Conservation (phyloP, 1,140 invertebrate species). For the Drosophila insularis region DNA sequence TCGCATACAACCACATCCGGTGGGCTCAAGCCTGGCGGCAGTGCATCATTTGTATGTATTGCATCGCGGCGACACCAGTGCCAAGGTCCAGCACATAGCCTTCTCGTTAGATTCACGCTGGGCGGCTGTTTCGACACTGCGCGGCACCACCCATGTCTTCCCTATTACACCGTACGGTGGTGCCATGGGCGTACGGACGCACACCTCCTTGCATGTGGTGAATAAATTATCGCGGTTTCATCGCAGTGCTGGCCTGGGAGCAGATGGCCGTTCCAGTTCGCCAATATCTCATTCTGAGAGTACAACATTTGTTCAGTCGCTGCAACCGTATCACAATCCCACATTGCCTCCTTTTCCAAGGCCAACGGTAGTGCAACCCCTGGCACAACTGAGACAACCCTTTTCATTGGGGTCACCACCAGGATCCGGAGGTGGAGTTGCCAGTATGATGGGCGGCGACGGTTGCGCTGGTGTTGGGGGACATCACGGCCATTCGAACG, state of each 20-base stretch:
- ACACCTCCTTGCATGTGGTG: conserved; percentile 95
- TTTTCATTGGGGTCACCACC: conserved; percentile 83
- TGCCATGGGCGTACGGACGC: conserved; percentile 93
- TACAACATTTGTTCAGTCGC: conserved; percentile 75
- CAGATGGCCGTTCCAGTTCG: conserved; percentile 89
- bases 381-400: conserved; percentile 93
- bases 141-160: conserved; percentile 98
- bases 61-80: conserved; percentile 93
- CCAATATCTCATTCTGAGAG: conserved; percentile 86
- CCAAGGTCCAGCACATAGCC: conserved; percentile 93
- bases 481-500: conserved; percentile 28
- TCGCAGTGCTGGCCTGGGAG: conserved; percentile 94
- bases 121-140: conserved; percentile 96
- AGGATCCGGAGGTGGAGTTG: conserved; percentile 40
- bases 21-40: conserved; percentile 91
- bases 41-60: conserved; percentile 98
- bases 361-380: conserved; percentile 89
- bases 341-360: conserved; percentile 94
- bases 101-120: conserved; percentile 96
- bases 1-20: conserved; percentile 95
- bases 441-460: conserved; percentile 25
- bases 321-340: conserved; percentile 92
- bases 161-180: conserved; percentile 99
- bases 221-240: conserved; percentile 98
- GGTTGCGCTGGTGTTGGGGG: conserved; percentile 9